phyloP scores from a whole-genome alignment of 1,140 invertebrate species.

The Teleopsis dalmanni region DNA sequence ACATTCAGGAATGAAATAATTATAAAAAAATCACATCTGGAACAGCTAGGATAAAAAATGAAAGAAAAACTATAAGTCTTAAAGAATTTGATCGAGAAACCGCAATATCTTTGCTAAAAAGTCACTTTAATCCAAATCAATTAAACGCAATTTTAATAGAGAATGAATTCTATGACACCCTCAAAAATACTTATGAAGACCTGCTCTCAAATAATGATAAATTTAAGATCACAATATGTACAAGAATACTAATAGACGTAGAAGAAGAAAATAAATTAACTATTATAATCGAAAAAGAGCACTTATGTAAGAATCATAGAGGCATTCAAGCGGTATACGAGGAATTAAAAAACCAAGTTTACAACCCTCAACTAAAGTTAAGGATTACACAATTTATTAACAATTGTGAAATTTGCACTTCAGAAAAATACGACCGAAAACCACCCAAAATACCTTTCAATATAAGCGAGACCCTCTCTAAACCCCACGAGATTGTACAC shows the following conservation, averaged over 20 bases:
- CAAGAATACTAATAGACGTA: background rate
- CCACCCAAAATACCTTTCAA: constrained; percentile 4
- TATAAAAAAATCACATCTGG: too few species aligned
- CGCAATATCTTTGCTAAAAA: too few species aligned
- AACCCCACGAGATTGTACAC: constrained; percentile 8
- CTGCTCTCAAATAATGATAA: too few species aligned
- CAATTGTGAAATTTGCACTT: constrained; percentile 9
- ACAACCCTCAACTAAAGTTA: constrained; percentile 1
- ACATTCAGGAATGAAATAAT: background rate
- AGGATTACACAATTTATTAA: constrained; percentile 9
- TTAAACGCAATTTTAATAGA: too few species aligned
- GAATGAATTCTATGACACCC: too few species aligned
- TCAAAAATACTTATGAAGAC: too few species aligned
- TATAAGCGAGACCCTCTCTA: constrained; percentile 2
- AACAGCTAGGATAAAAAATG: too few species aligned
- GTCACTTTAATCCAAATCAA: too few species aligned
- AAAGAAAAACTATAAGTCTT: too few species aligned
- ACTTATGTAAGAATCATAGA: constrained; percentile 11
- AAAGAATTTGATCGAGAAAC: too few species aligned
- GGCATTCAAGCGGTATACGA: constrained; percentile 6
- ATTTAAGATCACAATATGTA: too few species aligned
- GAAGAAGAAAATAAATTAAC: background rate
- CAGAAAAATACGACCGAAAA: constrained; percentile 4
- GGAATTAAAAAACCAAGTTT: too few species aligned
- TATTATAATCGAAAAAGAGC: constrained; percentile 1